Evolutionary conservation across 1,140 invertebrate species (phyloP).

Genomic region (Himalopsyche phryganea): DNA sequence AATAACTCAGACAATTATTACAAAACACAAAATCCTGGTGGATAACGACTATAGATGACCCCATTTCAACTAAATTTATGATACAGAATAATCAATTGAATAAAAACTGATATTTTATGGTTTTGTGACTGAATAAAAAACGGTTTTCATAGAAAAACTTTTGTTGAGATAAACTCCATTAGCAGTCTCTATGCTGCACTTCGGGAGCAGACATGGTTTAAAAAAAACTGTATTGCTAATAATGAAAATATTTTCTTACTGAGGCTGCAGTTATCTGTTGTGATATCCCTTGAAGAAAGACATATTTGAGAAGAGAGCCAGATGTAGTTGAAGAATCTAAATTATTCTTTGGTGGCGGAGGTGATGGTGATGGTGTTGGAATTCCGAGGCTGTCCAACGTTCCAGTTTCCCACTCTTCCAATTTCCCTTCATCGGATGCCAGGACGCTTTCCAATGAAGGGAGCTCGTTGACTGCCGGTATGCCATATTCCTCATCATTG

Average conservation of each 20-base stretch:
- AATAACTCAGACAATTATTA: too few relatives aligned
- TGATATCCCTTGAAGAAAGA: slow-evolving; percentile 80
- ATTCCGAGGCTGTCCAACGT: not conserved
- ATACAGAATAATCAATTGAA: too few relatives aligned
- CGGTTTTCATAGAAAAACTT: too few relatives aligned
- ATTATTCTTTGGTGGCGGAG: slow-evolving; percentile 48
- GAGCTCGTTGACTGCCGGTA: slow-evolving; percentile 70
- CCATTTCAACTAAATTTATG: too few relatives aligned
- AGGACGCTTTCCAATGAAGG: slow-evolving; percentile 85
- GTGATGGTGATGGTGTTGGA: slow-evolving; percentile 37
- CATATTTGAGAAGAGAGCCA: slow-evolving; percentile 75
- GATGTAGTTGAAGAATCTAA: slow-evolving; percentile 44
- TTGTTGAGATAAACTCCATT: too few relatives aligned
- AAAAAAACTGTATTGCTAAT: slow-evolving; percentile 8
- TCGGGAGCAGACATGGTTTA: slow-evolving; percentile 1
- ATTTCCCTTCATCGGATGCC: slow-evolving; percentile 67
- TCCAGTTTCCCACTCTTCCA: slow-evolving; percentile 49
- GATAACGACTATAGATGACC: too few relatives aligned
- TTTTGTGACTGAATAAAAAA: too few relatives aligned
- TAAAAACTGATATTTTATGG: too few relatives aligned
- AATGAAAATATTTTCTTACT: slow-evolving; percentile 49
- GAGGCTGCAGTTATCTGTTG: slow-evolving; percentile 77
- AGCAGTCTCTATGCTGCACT: too few relatives aligned
- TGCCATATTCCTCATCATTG: slow-evolving; percentile 80
- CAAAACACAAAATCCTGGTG: too few relatives aligned